A percentile compares a stretch with the other conserved stretches of the same genome.
These are phyloP conservation scores for Ecdyonurus torrentis DNA, from an alignment of 2,888 invertebrate genomes.

Conservation along the genomic window DNA sequence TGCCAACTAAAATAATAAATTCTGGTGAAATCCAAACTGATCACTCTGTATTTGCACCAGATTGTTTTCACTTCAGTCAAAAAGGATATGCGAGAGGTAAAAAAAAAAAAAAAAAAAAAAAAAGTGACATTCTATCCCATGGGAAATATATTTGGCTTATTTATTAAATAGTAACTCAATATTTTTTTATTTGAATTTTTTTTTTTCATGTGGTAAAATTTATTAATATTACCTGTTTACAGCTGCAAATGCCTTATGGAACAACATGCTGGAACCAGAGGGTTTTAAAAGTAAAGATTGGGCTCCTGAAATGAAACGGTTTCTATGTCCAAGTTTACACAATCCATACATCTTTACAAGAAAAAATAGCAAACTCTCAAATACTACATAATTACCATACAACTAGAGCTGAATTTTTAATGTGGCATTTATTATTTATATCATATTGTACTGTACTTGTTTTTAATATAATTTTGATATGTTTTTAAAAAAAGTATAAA, in stretches of 20 bases:
- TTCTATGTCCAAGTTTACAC: slow-evolving; percentile 30
- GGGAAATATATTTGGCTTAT: too few species aligned
- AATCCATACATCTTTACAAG: slow-evolving; percentile 27
- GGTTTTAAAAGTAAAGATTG: slow-evolving; percentile 29
- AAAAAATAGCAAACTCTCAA: too few species aligned
- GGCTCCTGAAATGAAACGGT: slow-evolving; percentile 22
- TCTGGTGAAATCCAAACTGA: slow-evolving; percentile 12
- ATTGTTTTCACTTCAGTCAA: slow-evolving; percentile 48
- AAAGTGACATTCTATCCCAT: too few species aligned
- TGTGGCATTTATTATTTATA: too few species aligned
- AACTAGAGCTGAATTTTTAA: too few species aligned
- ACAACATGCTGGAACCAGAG: slow-evolving; percentile 37
- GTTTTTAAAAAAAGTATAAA: too few species aligned
- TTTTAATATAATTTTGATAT: too few species aligned
- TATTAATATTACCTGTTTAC: slow-evolving; percentile 15
- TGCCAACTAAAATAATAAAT: slow-evolving; percentile 10
- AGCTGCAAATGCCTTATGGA: slow-evolving; percentile 41
- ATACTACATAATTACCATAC: too few species aligned
- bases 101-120: too few species aligned
- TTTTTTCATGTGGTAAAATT: not conserved
- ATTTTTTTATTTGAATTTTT: too few species aligned
- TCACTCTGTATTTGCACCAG: slow-evolving; percentile 20
- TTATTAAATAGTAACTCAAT: too few species aligned
- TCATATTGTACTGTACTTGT: too few species aligned
- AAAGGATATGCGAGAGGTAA: slow-evolving; percentile 37